Percentiles rank a stretch among this genome's conserved stretches.
phyloP scores from a whole-genome alignment of 1,140 invertebrate genomes.

The Drosophila subobscura region DNA sequence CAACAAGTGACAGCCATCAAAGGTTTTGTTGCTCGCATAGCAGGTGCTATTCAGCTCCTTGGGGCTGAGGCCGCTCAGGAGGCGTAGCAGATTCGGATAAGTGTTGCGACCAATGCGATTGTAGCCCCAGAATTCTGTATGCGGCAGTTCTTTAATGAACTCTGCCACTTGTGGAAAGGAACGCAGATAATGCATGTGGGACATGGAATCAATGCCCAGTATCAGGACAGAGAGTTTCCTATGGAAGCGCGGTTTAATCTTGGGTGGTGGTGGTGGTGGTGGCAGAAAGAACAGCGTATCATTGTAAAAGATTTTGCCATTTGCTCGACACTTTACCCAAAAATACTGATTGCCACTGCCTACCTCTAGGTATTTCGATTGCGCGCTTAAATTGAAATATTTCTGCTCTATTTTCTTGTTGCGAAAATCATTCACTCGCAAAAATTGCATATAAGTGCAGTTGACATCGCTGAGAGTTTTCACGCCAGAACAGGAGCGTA shows the following conservation, averaged over 20 bases:
- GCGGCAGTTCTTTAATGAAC: background rate
- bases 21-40: background rate
- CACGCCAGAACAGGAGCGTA: background rate
- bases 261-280: background rate
- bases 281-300: slow-evolving; percentile 16
- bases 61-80: background rate
- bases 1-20: slow-evolving; percentile 15
- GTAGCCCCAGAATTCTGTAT: slow-evolving; percentile 31
- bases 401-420: slow-evolving; percentile 1
- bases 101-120: slow-evolving; percentile 12
- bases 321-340: slow-evolving; percentile 7
- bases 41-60: background rate
- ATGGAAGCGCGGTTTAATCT: too few relatives aligned
- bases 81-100: slow-evolving; percentile 12
- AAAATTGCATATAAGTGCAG: slow-evolving; percentile 6
- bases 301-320: slow-evolving; percentile 8
- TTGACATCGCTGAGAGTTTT: background rate
- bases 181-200: slow-evolving; percentile 24
- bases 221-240: slow-evolving; percentile 13
- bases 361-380: background rate
- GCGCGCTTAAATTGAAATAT: background rate
- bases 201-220: slow-evolving; percentile 15
- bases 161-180: slow-evolving; percentile 13
- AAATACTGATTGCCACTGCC: slow-evolving; percentile 15
- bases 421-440: slow-evolving; percentile 1